Base-by-base conservation (phyloP, 2,797 vertebrate species). In the Megaceryle alcyon region DNA sequence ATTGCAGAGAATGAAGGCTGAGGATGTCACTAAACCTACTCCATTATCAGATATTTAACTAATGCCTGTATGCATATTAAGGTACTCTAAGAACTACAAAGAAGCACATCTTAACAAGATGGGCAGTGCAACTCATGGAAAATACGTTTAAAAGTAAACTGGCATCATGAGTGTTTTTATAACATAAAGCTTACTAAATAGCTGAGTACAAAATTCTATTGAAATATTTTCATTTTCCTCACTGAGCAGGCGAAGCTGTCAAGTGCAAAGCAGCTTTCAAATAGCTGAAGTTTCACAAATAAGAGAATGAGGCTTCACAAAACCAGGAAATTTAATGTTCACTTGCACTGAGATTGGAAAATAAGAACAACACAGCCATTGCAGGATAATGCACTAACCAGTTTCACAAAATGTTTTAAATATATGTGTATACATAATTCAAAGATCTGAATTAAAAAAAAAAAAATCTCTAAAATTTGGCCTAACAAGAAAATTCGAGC, bases 371-470 rank as follows among this genome's bases (percentile, higher is more conserved):
- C 13, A 33, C 16, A 39, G 81, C 16, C 14, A 61, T 1, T 69
- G 41, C 6, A 72, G 10, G 23, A 53, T 41, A 63, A 86, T 3
- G 10, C 20, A 63, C 19, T 56, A 48, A 71, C 7, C 6, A 44
- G 8, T 53, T 75, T 57, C 35, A 56, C 29, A 84, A 33, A 71
- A 64, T 12, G 10, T 20, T 49, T 86, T 49, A 72, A 69, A 56
- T 22, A 28, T 8, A 61, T 1, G 3, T 9, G 31, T 12, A 9
- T 1, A 46, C 3, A 0, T 53, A 61, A 86, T 41, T 61, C 0
- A 75, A 81, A 77, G 71, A 61, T 20, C 12, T 57, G 15, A 83
- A 86, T 41, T 43, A 43, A 43, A 44, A 48, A 48, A 61, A 61
- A 8, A 72, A 51, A 16, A 21, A 19, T 13, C 41, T 75, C 25